Evolutionary conservation across 2,113 vertebrate genomes (phyloP), one percentile per base, ranked within the genome.

Genomic region (Marmota monax): DNA sequence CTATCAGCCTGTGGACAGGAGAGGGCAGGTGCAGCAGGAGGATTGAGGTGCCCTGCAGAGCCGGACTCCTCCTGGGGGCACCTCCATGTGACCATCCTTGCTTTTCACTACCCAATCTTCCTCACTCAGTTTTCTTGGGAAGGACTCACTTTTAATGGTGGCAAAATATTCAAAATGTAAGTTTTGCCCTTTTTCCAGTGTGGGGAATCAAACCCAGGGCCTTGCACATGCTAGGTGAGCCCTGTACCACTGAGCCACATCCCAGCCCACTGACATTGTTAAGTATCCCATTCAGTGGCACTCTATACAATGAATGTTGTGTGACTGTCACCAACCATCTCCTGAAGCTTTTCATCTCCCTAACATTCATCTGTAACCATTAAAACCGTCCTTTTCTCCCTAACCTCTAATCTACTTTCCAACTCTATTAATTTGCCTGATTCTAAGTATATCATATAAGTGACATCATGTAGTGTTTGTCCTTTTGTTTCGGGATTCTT

Each of bases 11-110:
- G 84, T 37, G 10, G 2, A 42, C 42, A 42, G 42, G 42, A 42
- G 42, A 42, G 42, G 42, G 5, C 42, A 42, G 42, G 42, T 42
- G 42, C 42, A 42, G 39, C 83, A 11, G 32, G 12, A 74, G 12
- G 74, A 34, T 29, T 1, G 3, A 45, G 61, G 6, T 1, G 3
- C n/a, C 67, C 67, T 37, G 10, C 17, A 10, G 20, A 73, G 27
- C 1, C 18, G 39, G 77, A 32, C 56, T 25, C 45, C 56, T 23
- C 45, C 65, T 18, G 25, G 25, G 25, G 0, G 9, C 34, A 5
- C 39, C 25, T 76, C n/a, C 4, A 14, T 4, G 11, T 5, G 14
- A 8, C 25, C 23, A 16, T 10, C 12, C 29, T 13, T 5, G 0
- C 1, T 0, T 7, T 14, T 29, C 73, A 5, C 25, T 32, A 1